phyloP scores from a whole-genome alignment of 1,140 invertebrate species.

The Apis cerana region DNA sequence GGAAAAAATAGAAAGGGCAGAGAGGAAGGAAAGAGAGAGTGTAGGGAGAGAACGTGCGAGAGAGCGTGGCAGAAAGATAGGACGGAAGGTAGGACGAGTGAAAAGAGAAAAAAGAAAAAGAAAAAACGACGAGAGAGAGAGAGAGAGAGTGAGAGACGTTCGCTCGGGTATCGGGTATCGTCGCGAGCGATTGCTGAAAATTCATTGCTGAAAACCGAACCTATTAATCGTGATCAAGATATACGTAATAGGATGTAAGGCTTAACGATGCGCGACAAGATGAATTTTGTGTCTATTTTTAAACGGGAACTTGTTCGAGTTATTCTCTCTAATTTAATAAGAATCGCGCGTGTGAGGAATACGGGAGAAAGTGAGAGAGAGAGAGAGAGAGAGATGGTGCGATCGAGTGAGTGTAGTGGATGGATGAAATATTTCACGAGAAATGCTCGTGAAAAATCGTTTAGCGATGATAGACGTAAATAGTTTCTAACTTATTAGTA shows the following conservation, averaged over 20 bases:
- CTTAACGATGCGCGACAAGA: constrained; percentile 71
- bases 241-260: constrained; percentile 81
- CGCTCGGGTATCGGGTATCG: not conserved
- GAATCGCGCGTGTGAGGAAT: constrained; percentile 10
- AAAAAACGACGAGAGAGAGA: constrained; percentile 6
- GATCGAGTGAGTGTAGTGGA: not conserved
- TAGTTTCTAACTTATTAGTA: constrained; percentile 70
- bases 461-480: constrained; percentile 50
- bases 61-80: not conserved
- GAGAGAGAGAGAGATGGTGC: constrained; percentile 7
- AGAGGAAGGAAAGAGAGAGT: not conserved
- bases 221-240: constrained; percentile 79
- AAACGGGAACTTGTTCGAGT: constrained; percentile 64
- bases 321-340: constrained; percentile 40
- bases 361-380: constrained; percentile 5
- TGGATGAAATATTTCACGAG: not conserved
- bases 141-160: constrained; percentile 5
- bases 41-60: not conserved
- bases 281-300: constrained; percentile 80
- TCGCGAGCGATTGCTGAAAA: constrained; percentile 30
- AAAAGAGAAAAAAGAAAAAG: constrained; percentile 12
- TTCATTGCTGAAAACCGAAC: constrained; percentile 46
- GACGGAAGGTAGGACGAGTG: not conserved
- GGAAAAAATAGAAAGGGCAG: not conserved
- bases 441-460: constrained; percentile 18